Base-by-base conservation (phyloP, 2,797 vertebrate genomes). In the Acanthurus lineatus region DNA sequence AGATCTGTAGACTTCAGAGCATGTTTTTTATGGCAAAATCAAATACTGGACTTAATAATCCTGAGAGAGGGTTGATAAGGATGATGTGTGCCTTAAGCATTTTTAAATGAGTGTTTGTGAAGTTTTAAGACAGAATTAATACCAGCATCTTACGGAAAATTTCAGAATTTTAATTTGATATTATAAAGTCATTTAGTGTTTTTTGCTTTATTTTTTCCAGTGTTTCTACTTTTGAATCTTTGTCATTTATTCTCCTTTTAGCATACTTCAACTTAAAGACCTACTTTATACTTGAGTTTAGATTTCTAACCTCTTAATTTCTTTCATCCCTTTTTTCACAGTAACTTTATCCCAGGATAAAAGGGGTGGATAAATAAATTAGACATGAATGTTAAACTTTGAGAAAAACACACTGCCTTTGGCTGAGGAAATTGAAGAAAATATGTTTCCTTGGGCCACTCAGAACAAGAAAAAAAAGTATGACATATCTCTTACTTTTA, bases 371-470 rank as follows among this genome's bases (percentile, higher is more conserved):
- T 62, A 35, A 64, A 63, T 25, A 69, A 28, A 11, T 51, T 12
- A 22, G 40, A 1, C 0, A 1, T 52, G 8, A 69, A 59, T 60
- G 38, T 14, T 77, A 67, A 52, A 12, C 20, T 59, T 38, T 52
- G 69, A 65, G 22, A 51, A 59, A 64, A 76, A 47, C 60, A 28
- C 25, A 9, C 3, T 3, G 74, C 59, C 54, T 32, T 49, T 22
- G 45, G 73, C 49, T 45, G 56, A 54, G 44, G 35, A 58, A 42
- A 68, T 71, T 17, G 9, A 64, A 68, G 72, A 53, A 73, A 64
- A 69, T 47, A 48, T 10, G 5, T 12, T 62, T 54, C 75, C 40
- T 72, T 14, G 0, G 66, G 58, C 57, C 59, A 57, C 45, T 53
- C n/a, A 61, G 11, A 75, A 61, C 44, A 51, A 40, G 32, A 45